phyloP scores from a whole-genome alignment of 2,113 vertebrate genomes.

The Stomatorhinus ivindoensis region DNA sequence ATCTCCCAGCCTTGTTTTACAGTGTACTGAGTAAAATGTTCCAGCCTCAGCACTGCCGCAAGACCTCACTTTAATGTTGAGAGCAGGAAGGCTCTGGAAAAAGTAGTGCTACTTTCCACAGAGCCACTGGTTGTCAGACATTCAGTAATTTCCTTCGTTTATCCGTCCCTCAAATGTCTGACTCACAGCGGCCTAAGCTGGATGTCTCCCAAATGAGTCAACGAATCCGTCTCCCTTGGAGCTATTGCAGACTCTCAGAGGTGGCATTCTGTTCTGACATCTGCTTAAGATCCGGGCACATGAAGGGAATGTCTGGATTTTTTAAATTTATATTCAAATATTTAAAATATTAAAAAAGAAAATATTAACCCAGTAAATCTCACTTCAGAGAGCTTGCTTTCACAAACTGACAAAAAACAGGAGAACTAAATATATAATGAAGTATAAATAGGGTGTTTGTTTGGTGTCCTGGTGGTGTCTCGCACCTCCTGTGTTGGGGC shows the following conservation, averaged over 20 bases:
- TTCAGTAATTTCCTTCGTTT: slow-evolving; percentile 44
- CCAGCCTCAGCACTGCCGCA: background rate
- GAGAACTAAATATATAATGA: background rate
- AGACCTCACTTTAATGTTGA: background rate
- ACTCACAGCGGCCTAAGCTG: slow-evolving; percentile 14
- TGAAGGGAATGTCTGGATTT: background rate
- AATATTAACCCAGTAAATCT: background rate
- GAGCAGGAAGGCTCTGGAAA: slow-evolving; percentile 39
- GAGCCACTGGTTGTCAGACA: slow-evolving; percentile 37
- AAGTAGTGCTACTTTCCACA: slow-evolving; percentile 20
- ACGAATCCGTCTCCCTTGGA: background rate
- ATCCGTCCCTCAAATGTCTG: slow-evolving; percentile 23
- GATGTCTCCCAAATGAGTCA: background rate
- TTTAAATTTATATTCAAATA: background rate
- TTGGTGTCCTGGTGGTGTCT: background rate
- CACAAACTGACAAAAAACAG: background rate
- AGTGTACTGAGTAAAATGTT: background rate
- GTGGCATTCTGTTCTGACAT: background rate
- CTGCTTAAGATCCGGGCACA: background rate
- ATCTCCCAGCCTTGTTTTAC: background rate
- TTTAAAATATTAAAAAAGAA: background rate
- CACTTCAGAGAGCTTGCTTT: background rate
- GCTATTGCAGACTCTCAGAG: background rate
- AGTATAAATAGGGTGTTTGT: background rate
- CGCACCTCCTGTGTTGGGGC: background rate